A percentile compares a stretch with the other conserved stretches of the same genome.
Evolutionary conservation across 2,797 vertebrate species (phyloP).

Genomic region (Galaxias olidus): DNA sequence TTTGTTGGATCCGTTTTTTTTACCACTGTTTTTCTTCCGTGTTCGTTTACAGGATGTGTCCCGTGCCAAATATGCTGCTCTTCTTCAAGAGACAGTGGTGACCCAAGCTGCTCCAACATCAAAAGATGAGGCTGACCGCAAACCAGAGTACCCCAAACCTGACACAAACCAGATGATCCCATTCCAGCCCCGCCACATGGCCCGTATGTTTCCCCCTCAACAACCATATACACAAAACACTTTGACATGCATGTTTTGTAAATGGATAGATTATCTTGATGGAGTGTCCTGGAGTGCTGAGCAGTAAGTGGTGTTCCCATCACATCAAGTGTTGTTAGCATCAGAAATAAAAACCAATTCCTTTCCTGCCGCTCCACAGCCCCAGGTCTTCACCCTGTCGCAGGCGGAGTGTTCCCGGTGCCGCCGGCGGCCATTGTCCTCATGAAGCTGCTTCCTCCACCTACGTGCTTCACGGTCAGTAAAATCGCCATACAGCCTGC

Average conservation of each 20-base stretch:
- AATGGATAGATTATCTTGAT: no score
- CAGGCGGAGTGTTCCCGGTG: conserved; percentile 96
- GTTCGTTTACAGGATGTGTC: conserved; percentile 87
- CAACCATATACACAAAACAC: no score
- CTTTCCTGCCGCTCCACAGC: conserved; percentile 67
- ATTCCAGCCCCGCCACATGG: conserved; percentile 95
- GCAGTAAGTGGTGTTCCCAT: no score
- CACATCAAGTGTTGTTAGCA: no score
- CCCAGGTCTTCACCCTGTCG: conserved; percentile 95
- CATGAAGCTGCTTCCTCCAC: conserved; percentile 97
- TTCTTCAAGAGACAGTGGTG: conserved; percentile 93
- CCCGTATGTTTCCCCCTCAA: conserved; percentile 77
- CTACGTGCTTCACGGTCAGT: conserved; percentile 91
- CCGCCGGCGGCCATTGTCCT: conserved; percentile 93
- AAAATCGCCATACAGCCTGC: no score
- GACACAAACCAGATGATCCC: conserved; percentile 99
- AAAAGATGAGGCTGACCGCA: conserved; percentile 96
- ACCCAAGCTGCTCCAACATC: conserved; percentile 85
- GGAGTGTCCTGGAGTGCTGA: no score
- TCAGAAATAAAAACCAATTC: no score
- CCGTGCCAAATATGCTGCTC: conserved; percentile 89
- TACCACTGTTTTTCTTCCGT: neutral
- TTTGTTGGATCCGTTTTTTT: no score
- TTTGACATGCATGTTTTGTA: no score
- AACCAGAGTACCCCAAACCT: conserved; percentile 97